A percentile compares a stretch with the other conserved stretches of the same genome.
phyloP scores from a whole-genome alignment of 2,888 invertebrate genomes.

The Syrphus vitripennis region DNA sequence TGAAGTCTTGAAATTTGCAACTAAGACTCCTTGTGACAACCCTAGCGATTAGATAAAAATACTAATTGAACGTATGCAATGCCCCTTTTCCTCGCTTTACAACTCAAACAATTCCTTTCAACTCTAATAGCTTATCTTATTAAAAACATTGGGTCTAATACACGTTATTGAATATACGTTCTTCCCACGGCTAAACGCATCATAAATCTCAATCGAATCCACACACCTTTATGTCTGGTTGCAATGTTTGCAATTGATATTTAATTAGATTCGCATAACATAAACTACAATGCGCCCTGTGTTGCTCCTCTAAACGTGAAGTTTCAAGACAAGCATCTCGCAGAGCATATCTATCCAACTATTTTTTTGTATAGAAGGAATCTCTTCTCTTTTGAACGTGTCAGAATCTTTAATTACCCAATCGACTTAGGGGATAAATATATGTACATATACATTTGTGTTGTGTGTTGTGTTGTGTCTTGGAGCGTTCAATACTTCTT shows the following conservation, averaged over 20 bases:
- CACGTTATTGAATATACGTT: not conserved
- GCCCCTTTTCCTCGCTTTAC: not conserved
- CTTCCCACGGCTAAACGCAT: conserved; percentile 3
- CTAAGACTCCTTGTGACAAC: too few relatives aligned
- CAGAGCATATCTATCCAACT: not conserved
- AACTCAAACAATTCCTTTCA: not conserved
- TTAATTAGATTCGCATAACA: conserved; percentile 60
- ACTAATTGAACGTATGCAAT: not conserved
- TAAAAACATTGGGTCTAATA: not conserved
- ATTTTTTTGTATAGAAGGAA: not conserved
- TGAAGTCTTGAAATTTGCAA: too few relatives aligned
- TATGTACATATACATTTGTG: not conserved
- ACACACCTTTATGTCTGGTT: not conserved
- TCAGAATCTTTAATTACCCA: conserved; percentile 59
- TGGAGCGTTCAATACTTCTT: conserved; percentile 51
- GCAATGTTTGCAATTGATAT: conserved; percentile 16
- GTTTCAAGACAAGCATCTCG: not conserved
- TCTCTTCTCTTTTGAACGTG: conserved; percentile 37
- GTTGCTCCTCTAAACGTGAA: not conserved
- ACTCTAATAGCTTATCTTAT: not conserved
- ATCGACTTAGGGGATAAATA: conserved; percentile 14
- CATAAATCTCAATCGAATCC: conserved; percentile 35
- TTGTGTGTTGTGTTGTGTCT: conserved; percentile 25
- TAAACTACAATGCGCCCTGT: conserved; percentile 26
- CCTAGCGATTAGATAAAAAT: too few relatives aligned